Conservation (phyloP, 92 coral and sea anemone species). For the Bergia sp. region DNA sequence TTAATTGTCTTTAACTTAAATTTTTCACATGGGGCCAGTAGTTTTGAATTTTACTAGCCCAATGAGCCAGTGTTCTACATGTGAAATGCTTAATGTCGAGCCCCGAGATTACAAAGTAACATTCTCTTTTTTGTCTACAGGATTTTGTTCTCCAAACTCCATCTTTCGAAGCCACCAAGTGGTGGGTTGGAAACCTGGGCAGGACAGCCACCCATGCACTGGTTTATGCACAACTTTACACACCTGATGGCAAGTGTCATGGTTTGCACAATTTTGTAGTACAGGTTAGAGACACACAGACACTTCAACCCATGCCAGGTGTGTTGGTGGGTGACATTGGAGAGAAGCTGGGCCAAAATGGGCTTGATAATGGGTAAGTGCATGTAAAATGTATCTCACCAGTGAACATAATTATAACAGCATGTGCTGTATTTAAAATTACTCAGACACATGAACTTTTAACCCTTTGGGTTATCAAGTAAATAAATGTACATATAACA, state of each 20-base stretch:
- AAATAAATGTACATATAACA: too few species aligned
- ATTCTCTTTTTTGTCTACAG: slow-evolving; percentile 42
- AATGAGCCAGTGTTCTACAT: too few species aligned
- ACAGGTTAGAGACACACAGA: slow-evolving; percentile 80
- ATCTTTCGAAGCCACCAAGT: slow-evolving; percentile 86
- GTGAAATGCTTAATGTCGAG: too few species aligned
- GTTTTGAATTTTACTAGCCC: too few species aligned
- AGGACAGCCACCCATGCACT: slow-evolving; percentile 93
- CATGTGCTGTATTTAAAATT: too few species aligned
- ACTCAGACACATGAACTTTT: too few species aligned
- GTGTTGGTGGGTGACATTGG: slow-evolving; percentile 97
- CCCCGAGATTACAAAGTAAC: too few species aligned
- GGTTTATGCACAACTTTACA: slow-evolving; percentile 95
- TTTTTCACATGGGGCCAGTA: too few species aligned
- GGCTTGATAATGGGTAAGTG: slow-evolving; percentile 92
- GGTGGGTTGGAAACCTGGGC: slow-evolving; percentile 99
- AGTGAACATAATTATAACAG: too few species aligned
- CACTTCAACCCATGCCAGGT: slow-evolving; percentile 89
- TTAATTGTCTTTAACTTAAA: too few species aligned
- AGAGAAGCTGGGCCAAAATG: slow-evolving; percentile 93
- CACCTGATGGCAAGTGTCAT: slow-evolving; percentile 89
- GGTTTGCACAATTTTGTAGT: slow-evolving; percentile 93
- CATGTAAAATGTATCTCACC: too few species aligned
- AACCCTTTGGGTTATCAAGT: too few species aligned
- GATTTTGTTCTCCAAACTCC: slow-evolving; percentile 93